Evolutionary conservation across 2,888 invertebrate genomes (phyloP), one percentile per base, ranked within the genome.

Genomic region (Cosmia pyralina): DNA sequence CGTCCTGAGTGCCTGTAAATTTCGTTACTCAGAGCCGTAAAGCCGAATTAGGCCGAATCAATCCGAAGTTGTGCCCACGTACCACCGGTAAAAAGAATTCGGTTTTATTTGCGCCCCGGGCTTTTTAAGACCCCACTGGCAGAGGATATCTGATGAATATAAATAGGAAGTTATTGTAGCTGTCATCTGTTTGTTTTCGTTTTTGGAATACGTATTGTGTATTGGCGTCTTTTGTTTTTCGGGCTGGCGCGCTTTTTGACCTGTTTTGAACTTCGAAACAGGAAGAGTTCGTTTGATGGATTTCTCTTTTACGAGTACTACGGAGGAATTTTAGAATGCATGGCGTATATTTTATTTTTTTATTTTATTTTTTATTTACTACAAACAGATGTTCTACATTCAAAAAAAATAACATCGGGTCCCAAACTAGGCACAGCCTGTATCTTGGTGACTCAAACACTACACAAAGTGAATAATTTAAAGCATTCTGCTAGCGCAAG

Each of bases 21-120:
- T 86, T 79, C n/a, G 72, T 85, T 79, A 86, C 75, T 67, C 59
- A 50, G 53, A 50, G 68, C 60, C 69, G 72, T 73, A 74, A 84
- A 84, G 77, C 79, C 68, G 77, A 85, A 84, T 85, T 83, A 83
- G 85, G 72, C 76, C 72, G 84, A 84, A 85, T 83, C 85, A 83
- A 83, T 83, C 80, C 68, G 38, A 66, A 69, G 15, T 63, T 52
- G 65, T 72, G 48, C 86, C 77, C 78, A 85, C 85, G 87, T 86
- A 69, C 69, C 64, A 38, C 48, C 70, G 72, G 78, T 80, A 82
- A 80, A 86, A 77, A 68, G 77, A 77, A 72, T 68, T 71, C 53
- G 38, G 75, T 86, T 79, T 78, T 82, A 82, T 82, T 71, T 79
- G 68, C 48, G 62, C 72, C 72, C 55, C 41, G 63, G 57, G 75